Percentiles rank a stretch among this genome's conserved stretches.
Evolutionary conservation across 2,888 invertebrate species (phyloP).

Genomic region (Mythimna loreyi): DNA sequence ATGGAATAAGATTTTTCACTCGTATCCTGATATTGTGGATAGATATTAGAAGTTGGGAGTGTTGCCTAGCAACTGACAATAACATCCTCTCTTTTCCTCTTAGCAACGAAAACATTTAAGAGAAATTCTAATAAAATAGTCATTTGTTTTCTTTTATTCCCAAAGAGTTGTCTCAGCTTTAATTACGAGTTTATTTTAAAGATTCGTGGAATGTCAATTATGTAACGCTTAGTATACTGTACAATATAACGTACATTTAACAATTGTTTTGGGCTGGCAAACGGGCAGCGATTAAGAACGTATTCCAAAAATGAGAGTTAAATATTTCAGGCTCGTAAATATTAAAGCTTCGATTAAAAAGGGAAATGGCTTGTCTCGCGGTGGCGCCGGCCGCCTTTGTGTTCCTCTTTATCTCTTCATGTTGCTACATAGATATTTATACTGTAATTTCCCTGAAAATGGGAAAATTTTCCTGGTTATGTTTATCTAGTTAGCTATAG

Average conservation of each 20-base stretch:
- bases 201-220: too few relatives aligned
- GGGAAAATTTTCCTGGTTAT: not conserved
- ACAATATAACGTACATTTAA: not conserved
- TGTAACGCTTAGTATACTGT: not conserved
- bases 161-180: not conserved
- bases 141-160: not conserved
- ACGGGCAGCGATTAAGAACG: slow-evolving; percentile 44
- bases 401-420: slow-evolving; percentile 42
- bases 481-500: not conserved
- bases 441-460: slow-evolving; percentile 4
- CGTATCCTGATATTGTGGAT: not conserved
- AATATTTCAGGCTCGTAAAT: slow-evolving; percentile 57
- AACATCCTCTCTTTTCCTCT: not conserved
- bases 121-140: too few relatives aligned
- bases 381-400: slow-evolving; percentile 8
- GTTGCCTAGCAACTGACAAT: not conserved
- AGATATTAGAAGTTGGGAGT: not conserved
- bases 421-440: slow-evolving; percentile 8
- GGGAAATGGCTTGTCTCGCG: slow-evolving; percentile 38
- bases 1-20: not conserved
- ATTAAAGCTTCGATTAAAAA: slow-evolving; percentile 60
- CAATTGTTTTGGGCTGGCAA: slow-evolving; percentile 6
- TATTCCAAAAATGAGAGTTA: slow-evolving; percentile 43
- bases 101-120: not conserved
- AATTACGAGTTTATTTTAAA: too few relatives aligned